A percentile compares a stretch with the other conserved stretches of the same genome.
These are phyloP conservation scores for Micromesistius poutassou DNA, from an alignment of 2,797 vertebrate species.

Conservation along the genomic window DNA sequence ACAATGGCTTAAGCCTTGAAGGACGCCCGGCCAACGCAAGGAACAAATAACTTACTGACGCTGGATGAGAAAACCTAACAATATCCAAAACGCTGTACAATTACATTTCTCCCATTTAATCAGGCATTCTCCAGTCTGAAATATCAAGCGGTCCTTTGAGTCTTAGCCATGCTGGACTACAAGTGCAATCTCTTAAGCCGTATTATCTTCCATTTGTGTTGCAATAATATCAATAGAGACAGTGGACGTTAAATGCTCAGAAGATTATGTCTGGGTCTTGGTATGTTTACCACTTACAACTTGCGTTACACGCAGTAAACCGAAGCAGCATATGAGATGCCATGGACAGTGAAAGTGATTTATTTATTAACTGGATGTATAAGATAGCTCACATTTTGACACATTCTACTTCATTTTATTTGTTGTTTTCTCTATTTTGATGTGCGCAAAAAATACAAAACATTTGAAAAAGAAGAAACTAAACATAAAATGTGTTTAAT, in stretches of 20 bases:
- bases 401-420: neutral
- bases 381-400: neutral
- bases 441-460: neutral
- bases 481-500: neutral
- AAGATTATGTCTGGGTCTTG: slow-evolving; percentile 27
- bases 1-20: slow-evolving; percentile 4
- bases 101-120: slow-evolving; percentile 41
- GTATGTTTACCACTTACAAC: slow-evolving; percentile 8
- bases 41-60: slow-evolving; percentile 52
- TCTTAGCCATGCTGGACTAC: slow-evolving; percentile 25
- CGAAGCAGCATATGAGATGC: neutral
- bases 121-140: slow-evolving; percentile 48
- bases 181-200: slow-evolving; percentile 54
- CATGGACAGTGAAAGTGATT: neutral
- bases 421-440: neutral
- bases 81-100: slow-evolving; percentile 26
- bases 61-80: slow-evolving; percentile 23
- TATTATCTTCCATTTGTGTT: slow-evolving; percentile 37
- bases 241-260: slow-evolving; percentile 12
- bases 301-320: neutral
- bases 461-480: neutral
- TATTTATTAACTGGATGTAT: neutral
- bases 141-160: slow-evolving; percentile 34
- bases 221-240: slow-evolving; percentile 8
- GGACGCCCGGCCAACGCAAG: slow-evolving; percentile 34